Base-by-base conservation (phyloP, 2,888 invertebrate genomes). In the Plebejus anna region DNA sequence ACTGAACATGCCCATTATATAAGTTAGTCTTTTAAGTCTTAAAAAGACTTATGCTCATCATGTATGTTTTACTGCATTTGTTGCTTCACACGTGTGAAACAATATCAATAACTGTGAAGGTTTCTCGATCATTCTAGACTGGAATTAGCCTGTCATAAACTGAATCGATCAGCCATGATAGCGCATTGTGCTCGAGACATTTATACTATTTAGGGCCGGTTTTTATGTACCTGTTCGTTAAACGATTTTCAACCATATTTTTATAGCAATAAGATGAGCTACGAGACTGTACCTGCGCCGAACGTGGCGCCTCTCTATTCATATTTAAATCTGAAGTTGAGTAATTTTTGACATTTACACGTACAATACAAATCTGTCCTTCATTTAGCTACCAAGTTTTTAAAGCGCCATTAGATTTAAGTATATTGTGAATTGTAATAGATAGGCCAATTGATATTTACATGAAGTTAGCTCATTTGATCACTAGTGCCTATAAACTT, bases 291-390 rank as follows among this genome's bases (percentile, higher is more conserved):
- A 66, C 61, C 91, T 92, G 91, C 89, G 89, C 90, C 89, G 90
- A 90, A 90, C 89, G 88, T 92, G 92, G 94, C 93, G 93, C 92
- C 88, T 90, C 88, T 84, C 91, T 89, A 93, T 93, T 94, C 91
- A 90, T 92, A 94, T 94, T 92, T 88, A 92, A 94, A 94, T 93
- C 32, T 85, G 83, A 83, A 86, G 90, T 91, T 90, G 88, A 88
- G 90, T 91, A 91, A 91, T 90, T 91, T 90, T 89, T 87, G 86
- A 90, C 88, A 89, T 89, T 89, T 90, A 90, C 90, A 88, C 28
- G 32, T 75, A 71, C 75, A 55, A 70, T 75, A 91, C 89, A 89
- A 89, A 91, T 89, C 87, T 70, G 55, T 61, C 42, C 42, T 75
- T 75, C 32, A 28, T 42, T 5, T 71, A 51, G 70, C 71, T 13